Conservation (phyloP, 53 echinoderm and acorn worm genomes). For the Arbacia lixula region DNA sequence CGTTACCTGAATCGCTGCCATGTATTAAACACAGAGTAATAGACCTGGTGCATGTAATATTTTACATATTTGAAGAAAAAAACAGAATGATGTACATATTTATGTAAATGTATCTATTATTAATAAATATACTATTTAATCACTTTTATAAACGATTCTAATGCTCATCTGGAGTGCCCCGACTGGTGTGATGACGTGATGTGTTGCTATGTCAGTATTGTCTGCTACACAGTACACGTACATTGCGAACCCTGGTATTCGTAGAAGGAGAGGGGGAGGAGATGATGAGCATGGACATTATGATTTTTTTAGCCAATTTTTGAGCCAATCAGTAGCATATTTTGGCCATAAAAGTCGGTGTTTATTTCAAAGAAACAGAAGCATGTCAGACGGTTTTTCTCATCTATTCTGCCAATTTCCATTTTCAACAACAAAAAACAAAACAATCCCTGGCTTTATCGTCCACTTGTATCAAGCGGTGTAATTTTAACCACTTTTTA, state of each 20-base stretch:
- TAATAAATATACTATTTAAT: constrained; percentile 61
- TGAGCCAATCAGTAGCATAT: too few species aligned
- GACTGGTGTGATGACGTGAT: background rate
- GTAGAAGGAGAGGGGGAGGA: background rate
- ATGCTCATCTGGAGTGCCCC: constrained; percentile 29
- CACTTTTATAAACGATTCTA: constrained; percentile 19
- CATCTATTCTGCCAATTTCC: too few species aligned
- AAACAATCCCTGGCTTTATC: too few species aligned
- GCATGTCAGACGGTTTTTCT: too few species aligned
- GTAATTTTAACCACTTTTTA: too few species aligned
- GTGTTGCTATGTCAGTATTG: constrained; percentile 24
- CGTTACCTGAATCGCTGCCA: constrained; percentile 38
- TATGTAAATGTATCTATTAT: constrained; percentile 60
- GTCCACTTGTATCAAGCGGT: too few species aligned
- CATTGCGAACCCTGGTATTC: constrained; percentile 15
- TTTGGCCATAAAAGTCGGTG: too few species aligned
- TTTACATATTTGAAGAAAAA: constrained; percentile 19
- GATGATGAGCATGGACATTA: too few species aligned
- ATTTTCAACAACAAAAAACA: too few species aligned
- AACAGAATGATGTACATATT: constrained; percentile 57
- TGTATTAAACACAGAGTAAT: constrained; percentile 23
- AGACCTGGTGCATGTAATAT: constrained; percentile 51
- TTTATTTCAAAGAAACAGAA: too few species aligned
- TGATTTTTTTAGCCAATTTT: background rate
- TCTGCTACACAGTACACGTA: background rate